Base-by-base conservation (phyloP, 2,888 invertebrate genomes). In the Horisme vitalbata region DNA sequence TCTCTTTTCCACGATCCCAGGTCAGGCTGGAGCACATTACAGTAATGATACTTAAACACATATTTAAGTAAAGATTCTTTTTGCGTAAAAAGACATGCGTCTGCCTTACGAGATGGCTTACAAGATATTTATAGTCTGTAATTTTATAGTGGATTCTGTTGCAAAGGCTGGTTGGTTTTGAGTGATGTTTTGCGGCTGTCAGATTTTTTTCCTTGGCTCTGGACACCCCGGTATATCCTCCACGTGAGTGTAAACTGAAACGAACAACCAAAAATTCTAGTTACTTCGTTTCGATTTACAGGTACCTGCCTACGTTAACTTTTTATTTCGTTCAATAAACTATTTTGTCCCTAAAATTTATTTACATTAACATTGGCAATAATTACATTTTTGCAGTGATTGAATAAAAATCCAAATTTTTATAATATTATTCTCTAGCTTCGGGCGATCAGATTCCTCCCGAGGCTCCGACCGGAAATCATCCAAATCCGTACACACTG, bases 1-100 rank as follows among this genome's bases (percentile, higher is more conserved):
- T 84, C 82, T 58, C 65, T 4, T 45, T 83, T 74, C 31, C 52
- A 56, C 75, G 59, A 75, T 75, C 78, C 73, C 79, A 72, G 87
- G 87, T 88, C 87, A 87, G 81, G 70, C 76, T 71, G 59, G 63
- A 75, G 78, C 71, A 78, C 78, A 85, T 87, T 85, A 86, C 83
- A 63, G 85, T 89, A 88, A 89, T 88, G 83, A 87, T 86, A 87
- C 84, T 82, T 86, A 86, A 87, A 87, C 80, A 87, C 86, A 87
- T 83, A 87, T 88, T 86, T 87, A 86, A 85, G 86, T 86, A 77
- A 83, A 82, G 77, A 75, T 79, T 75, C 74, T 80, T 83, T 87
- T 86, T 86, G 71, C 65, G 59, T 63, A 79, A 85, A 83, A 83
- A 80, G 75, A 66, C 73, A 57, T 65, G 67, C 68, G 77, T 75